Conservation (phyloP, 2,113 vertebrate genomes). For the Eurypyga helias region DNA sequence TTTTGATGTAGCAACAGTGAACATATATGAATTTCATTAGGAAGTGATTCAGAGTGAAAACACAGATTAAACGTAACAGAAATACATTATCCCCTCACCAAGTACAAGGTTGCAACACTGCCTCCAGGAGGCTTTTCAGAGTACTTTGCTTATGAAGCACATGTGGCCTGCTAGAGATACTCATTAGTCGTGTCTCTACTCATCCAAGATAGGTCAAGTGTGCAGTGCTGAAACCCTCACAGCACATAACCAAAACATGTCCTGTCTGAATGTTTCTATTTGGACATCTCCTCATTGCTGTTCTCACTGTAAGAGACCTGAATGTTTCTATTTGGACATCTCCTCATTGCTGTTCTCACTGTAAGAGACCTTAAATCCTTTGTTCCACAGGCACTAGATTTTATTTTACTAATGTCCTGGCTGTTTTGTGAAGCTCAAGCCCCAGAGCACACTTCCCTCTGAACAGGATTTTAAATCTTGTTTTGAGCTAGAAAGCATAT, state of each 20-base stretch:
- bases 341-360: background rate
- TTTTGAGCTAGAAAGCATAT: background rate
- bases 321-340: background rate
- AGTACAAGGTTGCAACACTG: background rate
- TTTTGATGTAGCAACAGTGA: background rate
- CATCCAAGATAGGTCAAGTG: background rate
- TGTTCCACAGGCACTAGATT: background rate
- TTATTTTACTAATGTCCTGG: background rate
- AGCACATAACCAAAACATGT: background rate
- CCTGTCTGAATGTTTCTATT: background rate
- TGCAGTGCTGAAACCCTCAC: background rate
- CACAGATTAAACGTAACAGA: background rate
- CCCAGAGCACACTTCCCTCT: fast-evolving
- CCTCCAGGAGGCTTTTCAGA: background rate
- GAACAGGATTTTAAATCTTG: background rate
- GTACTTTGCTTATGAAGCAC: background rate
- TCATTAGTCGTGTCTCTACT: fast-evolving
- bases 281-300: background rate
- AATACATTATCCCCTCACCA: background rate
- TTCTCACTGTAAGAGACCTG: background rate
- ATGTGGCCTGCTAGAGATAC: background rate
- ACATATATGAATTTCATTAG: background rate
- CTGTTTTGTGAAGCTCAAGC: background rate
- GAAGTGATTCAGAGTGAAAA: background rate
- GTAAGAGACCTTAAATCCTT: background rate